Percentiles rank a stretch among this genome's conserved stretches.
Evolutionary conservation across 2,888 invertebrate genomes (phyloP).

Genomic region (Clivina fossor): DNA sequence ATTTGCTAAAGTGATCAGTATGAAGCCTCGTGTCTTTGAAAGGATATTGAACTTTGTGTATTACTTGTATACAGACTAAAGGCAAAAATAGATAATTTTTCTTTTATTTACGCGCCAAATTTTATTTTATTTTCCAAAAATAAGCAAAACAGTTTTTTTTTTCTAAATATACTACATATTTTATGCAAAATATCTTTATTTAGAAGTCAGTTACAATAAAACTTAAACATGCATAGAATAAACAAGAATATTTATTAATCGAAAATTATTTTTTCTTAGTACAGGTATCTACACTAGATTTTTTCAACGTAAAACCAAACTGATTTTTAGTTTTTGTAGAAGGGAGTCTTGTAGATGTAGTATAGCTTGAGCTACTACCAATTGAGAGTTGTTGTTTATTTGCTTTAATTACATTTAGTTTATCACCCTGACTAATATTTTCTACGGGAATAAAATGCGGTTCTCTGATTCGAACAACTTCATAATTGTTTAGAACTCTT

Average conservation of each 20-base stretch:
- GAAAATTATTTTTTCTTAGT: slow-evolving; percentile 13
- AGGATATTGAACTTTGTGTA: slow-evolving; percentile 24
- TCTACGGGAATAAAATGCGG: no score
- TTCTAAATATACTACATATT: neutral
- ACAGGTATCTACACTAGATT: neutral
- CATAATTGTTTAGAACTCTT: slow-evolving; percentile 1
- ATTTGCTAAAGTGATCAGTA: slow-evolving; percentile 9
- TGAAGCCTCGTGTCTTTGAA: slow-evolving; percentile 16
- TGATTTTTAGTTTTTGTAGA: neutral
- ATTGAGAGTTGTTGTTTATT: no score
- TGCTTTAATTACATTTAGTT: slow-evolving; percentile 17
- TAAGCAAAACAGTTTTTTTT: no score
- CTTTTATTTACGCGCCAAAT: no score
- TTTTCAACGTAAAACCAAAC: slow-evolving; percentile 2
- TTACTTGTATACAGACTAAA: no score
- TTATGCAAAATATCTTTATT: no score
- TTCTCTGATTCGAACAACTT: neutral
- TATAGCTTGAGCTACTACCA: no score
- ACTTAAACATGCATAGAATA: slow-evolving; percentile 7
- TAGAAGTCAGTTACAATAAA: slow-evolving; percentile 7
- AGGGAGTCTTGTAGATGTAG: neutral
- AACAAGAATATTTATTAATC: slow-evolving; percentile 1
- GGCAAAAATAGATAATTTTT: no score
- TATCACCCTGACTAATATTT: slow-evolving; percentile 26
- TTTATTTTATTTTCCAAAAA: no score